These are phyloP conservation scores for Empis stercorea DNA, from an alignment of 2,888 invertebrate genomes.

Conservation along the genomic window DNA sequence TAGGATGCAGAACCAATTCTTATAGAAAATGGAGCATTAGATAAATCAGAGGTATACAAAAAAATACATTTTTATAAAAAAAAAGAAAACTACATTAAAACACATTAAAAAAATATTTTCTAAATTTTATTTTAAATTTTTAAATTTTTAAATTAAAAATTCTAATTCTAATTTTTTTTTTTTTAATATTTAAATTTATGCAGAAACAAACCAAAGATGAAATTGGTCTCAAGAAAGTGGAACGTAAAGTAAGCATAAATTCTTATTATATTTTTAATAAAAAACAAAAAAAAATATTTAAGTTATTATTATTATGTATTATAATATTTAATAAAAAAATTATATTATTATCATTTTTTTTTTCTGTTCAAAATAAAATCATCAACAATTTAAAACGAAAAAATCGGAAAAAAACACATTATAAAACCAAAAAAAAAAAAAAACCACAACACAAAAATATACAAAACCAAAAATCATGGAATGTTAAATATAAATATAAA, in stretches of 20 bases:
- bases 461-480: constrained; percentile 2
- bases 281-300: no score
- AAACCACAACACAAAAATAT: not conserved
- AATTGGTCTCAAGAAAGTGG: constrained; percentile 23
- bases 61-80: not conserved
- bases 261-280: constrained; percentile 1
- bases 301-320: no score
- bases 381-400: no score
- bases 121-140: not conserved
- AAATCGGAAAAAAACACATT: no score
- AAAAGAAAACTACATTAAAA: not conserved
- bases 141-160: not conserved
- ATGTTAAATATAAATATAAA: no score
- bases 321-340: no score
- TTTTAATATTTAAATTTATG: constrained; percentile 2
- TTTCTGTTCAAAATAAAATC: no score
- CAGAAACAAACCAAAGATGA: constrained; percentile 23
- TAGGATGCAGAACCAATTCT: constrained; percentile 3
- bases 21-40: constrained; percentile 9
- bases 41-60: constrained; percentile 1
- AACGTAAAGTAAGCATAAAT: constrained; percentile 22
- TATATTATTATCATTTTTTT: no score
- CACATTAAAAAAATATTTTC: not conserved
- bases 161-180: constrained; percentile 1
- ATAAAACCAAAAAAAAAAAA: no score